Conservation (phyloP, 2,113 vertebrate species). For the Hydropotes inermis region DNA sequence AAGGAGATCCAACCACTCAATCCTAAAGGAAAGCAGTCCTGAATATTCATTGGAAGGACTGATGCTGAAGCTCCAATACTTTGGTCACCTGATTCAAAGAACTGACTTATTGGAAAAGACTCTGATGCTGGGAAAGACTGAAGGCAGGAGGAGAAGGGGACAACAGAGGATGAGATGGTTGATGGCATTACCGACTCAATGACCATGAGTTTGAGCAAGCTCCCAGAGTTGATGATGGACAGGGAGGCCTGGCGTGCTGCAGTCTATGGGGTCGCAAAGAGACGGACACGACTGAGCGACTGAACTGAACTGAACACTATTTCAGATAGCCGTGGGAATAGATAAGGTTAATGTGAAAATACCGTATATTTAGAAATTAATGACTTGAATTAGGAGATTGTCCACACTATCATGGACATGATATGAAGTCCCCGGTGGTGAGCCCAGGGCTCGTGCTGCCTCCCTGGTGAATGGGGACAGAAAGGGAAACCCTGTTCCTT, state of each 20-base stretch:
- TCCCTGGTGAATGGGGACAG: background rate
- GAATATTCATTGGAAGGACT: background rate
- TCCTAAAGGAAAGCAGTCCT: background rate
- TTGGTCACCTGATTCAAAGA: background rate
- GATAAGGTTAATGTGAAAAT: background rate
- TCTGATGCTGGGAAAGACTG: background rate
- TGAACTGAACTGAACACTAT: background rate
- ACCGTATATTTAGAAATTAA: background rate
- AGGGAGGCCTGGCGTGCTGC: background rate
- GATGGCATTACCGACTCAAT: background rate
- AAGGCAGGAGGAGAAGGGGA: background rate
- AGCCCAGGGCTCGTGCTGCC: background rate
- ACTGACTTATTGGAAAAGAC: background rate
- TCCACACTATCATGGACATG: background rate
- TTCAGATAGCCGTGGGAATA: background rate
- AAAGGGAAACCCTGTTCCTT: background rate
- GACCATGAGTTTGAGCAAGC: background rate
- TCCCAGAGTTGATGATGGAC: background rate
- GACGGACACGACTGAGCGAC: background rate
- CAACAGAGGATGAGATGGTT: background rate
- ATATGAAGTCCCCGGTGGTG: background rate
- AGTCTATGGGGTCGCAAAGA: background rate
- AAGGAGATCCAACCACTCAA: too few species aligned
- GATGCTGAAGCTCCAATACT: background rate
- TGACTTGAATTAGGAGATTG: background rate